A percentile compares a stretch with the other conserved stretches of the same genome.
Evolutionary conservation across 2,888 invertebrate species (phyloP).

Genomic region (Drosophila nigricruria): DNA sequence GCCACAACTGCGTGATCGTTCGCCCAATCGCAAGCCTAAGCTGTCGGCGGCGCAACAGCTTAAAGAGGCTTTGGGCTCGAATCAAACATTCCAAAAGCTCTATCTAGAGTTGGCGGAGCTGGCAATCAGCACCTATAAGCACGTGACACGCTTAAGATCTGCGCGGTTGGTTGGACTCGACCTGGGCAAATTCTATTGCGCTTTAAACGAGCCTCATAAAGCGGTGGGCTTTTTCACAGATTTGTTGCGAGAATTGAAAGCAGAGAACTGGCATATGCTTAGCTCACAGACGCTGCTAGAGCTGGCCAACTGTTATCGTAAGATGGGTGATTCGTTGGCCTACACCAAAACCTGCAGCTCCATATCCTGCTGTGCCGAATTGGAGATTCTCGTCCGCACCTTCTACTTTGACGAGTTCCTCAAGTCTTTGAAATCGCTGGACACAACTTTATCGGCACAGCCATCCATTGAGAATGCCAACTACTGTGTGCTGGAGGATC

Average conservation of each 20-base stretch:
- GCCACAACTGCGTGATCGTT: constrained; percentile 85
- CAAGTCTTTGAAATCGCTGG: constrained; percentile 87
- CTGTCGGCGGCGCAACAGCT: constrained; percentile 90
- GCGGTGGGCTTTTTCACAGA: constrained; percentile 95
- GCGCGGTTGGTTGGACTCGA: constrained; percentile 95
- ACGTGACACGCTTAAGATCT: constrained; percentile 92
- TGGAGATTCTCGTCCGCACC: constrained; percentile 91
- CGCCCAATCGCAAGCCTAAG: constrained; percentile 86
- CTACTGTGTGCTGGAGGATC: constrained; percentile 85
- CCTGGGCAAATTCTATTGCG: constrained; percentile 95
- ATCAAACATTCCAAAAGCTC: constrained; percentile 94
- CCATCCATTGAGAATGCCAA: constrained; percentile 83
- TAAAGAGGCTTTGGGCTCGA: constrained; percentile 95
- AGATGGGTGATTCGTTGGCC: constrained; percentile 90
- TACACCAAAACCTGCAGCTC: constrained; percentile 92
- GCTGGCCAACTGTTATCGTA: constrained; percentile 93
- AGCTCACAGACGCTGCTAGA: constrained; percentile 94
- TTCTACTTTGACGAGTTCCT: constrained; percentile 94
- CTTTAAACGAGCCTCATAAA: constrained; percentile 93
- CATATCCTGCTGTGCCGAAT: constrained; percentile 91
- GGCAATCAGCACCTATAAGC: constrained; percentile 98
- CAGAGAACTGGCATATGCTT: constrained; percentile 94
- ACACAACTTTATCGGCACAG: constrained; percentile 78
- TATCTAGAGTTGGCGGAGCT: constrained; percentile 97
- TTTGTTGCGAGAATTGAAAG: constrained; percentile 93